phyloP scores from a whole-genome alignment of 2,888 invertebrate genomes.

The Pseudococcus longispinus region DNA sequence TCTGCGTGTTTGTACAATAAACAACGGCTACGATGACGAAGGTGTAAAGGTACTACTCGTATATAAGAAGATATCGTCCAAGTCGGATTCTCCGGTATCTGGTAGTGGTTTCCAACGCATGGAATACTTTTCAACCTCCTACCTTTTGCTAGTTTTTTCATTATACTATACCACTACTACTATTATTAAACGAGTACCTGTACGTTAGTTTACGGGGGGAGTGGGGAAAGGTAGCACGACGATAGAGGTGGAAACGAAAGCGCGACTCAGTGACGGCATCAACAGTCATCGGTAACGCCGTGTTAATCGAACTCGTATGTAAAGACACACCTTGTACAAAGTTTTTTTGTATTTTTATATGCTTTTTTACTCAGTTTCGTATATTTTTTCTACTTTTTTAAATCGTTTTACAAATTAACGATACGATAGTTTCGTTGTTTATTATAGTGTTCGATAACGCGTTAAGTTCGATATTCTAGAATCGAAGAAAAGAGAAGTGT shows the following conservation, averaged over 20 bases:
- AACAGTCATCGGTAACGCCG: conserved; percentile 24
- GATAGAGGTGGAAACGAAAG: conserved; percentile 37
- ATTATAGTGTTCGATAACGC: not conserved
- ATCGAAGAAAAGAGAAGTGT: not conserved
- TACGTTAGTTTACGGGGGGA: not conserved
- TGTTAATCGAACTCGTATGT: not conserved
- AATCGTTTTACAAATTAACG: not conserved
- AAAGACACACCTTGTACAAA: conserved; percentile 26
- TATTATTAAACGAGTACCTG: conserved; percentile 28
- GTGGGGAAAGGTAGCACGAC: not conserved
- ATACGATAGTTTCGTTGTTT: not conserved
- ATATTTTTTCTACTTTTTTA: not conserved
- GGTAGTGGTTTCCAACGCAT: not conserved
- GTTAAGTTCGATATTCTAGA: not conserved
- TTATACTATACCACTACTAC: conserved; percentile 3
- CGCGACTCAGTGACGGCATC: conserved; percentile 45
- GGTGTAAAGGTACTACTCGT: not conserved
- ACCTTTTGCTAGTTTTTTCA: not conserved
- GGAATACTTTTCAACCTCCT: conserved; percentile 44
- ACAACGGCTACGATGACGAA: not conserved
- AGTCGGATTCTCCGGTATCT: not conserved
- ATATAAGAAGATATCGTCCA: not conserved
- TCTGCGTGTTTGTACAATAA: conserved; percentile 7
- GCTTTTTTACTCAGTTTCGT: not conserved
- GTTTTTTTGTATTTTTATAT: not conserved